Evolutionary conservation across 64 coral and sea anemone species (phyloP), one percentile per base, ranked within the genome.

Genomic region (Acropora tenuis): DNA sequence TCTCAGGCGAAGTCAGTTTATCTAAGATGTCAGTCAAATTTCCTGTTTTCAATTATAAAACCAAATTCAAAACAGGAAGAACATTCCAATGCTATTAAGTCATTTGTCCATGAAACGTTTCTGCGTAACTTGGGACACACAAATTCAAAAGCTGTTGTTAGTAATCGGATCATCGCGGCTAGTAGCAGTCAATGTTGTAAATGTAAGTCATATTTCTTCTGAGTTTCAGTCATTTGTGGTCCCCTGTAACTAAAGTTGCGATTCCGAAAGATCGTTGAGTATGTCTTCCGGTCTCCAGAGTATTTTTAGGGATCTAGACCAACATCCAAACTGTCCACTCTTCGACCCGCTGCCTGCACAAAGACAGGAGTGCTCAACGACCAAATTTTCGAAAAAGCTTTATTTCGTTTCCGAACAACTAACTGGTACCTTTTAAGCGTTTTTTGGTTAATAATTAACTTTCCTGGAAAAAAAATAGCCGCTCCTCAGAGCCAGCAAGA

Each of bases 11-110:
- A 10, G 6, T 55, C 52, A 55, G 52, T 5, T 55, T 10, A 55
- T 55, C 0, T 55, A 55, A 55, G 52, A 55, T 1, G 52, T 55
- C 73, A 75, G 20, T 75, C 19, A 45, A 75, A 45, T 45, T 19
- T 75, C 73, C 41, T 41, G 73, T 75, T 75, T 75, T 7, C 30
- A 75, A 75, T 30, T 30, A 30, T 41, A 43, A 45, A 75, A 75
- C 1, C 73, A 75, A 75, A 75, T 40, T 75, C 18, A 75, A 75
- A 11, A 75, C 73, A 75, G 73, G 73, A 75, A 43, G 73, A 75
- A 45, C 73, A 75, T 75, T 75, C 73, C 73, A 75, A 75, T 75
- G 20, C 30, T 40, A 1, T 75, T 75, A 42, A 41, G 19, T 40
- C 73, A 75, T 75, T 75, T 41, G 30, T 42, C 7, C 1, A 40